A percentile compares a stretch with the other conserved stretches of the same genome.
Evolutionary conservation across 2,888 invertebrate genomes (phyloP).

Genomic region (Zygogramma bicolorata): DNA sequence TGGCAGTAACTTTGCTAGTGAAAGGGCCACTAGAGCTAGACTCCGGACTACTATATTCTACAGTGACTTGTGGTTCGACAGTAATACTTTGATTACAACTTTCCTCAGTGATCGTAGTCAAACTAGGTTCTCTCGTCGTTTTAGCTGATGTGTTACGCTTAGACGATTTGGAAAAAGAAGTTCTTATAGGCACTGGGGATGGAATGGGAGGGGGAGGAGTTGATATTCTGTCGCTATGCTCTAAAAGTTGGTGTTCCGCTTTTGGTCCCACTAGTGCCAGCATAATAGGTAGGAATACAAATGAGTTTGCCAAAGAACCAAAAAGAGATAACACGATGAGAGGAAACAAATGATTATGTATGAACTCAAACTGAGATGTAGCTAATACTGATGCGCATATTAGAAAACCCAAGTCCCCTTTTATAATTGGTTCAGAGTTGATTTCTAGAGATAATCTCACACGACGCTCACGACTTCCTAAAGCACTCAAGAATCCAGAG

Average conservation of each 20-base stretch:
- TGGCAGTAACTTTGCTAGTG: conserved; percentile 94
- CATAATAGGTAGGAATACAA: conserved; percentile 92
- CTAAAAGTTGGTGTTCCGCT: conserved; percentile 79
- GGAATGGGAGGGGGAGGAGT: conserved; percentile 87
- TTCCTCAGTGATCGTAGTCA: conserved; percentile 96
- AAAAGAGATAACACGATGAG: conserved; percentile 84
- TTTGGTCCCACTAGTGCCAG: conserved; percentile 90
- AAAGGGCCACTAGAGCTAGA: conserved; percentile 71
- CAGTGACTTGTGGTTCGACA: conserved; percentile 91
- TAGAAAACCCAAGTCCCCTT: conserved; percentile 90
- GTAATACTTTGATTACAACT: conserved; percentile 80
- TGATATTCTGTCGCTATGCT: conserved; percentile 86
- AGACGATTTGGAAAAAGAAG: conserved; percentile 57
- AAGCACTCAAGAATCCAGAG: conserved; percentile 87
- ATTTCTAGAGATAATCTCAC: conserved; percentile 86
- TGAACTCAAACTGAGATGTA: conserved; percentile 95
- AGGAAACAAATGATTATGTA: conserved; percentile 91
- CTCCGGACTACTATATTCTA: conserved; percentile 81
- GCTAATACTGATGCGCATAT: conserved; percentile 91
- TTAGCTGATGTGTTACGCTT: conserved; percentile 61
- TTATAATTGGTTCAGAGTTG: conserved; percentile 88
- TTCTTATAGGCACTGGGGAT: conserved; percentile 67
- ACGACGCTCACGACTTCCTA: conserved; percentile 89
- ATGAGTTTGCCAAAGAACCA: conserved; percentile 88
- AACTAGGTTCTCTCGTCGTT: conserved; percentile 70